Evolutionary conservation across 2,113 vertebrate species (phyloP).

Genomic region (Amphilophus citrinellus): DNA sequence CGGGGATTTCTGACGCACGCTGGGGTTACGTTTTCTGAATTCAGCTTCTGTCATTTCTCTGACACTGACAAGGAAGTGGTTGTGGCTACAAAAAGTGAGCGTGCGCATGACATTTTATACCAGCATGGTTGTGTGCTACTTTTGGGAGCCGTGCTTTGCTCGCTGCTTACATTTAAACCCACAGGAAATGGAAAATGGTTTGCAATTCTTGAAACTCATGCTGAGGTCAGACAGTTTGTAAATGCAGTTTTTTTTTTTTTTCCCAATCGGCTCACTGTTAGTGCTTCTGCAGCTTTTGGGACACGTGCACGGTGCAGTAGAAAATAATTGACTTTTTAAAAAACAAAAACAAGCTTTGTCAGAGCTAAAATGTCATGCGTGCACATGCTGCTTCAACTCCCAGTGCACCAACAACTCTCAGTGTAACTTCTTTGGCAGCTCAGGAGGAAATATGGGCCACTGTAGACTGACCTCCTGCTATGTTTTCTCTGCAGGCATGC

Average conservation of each 20-base stretch:
- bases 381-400: background rate
- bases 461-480: conserved; percentile 51
- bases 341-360: background rate
- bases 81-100: conserved; percentile 38
- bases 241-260: conserved; percentile 29
- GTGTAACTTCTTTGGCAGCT: conserved; percentile 25
- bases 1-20: conserved; percentile 34
- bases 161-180: conserved; percentile 67
- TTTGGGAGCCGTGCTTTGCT: conserved; percentile 50
- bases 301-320: background rate
- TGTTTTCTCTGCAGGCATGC: conserved; percentile 67
- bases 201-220: conserved; percentile 51
- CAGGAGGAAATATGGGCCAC: conserved; percentile 23
- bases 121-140: conserved; percentile 49
- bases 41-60: conserved; percentile 50
- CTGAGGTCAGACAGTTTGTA: conserved; percentile 53
- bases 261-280: background rate
- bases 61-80: conserved; percentile 80
- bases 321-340: background rate
- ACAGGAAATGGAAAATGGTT: conserved; percentile 83
- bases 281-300: conserved; percentile 26
- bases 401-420: background rate
- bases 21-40: conserved; percentile 31
- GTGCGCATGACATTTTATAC: background rate
- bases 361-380: background rate